phyloP scores from a whole-genome alignment of 2,888 invertebrate species.

The Seira musarum region DNA sequence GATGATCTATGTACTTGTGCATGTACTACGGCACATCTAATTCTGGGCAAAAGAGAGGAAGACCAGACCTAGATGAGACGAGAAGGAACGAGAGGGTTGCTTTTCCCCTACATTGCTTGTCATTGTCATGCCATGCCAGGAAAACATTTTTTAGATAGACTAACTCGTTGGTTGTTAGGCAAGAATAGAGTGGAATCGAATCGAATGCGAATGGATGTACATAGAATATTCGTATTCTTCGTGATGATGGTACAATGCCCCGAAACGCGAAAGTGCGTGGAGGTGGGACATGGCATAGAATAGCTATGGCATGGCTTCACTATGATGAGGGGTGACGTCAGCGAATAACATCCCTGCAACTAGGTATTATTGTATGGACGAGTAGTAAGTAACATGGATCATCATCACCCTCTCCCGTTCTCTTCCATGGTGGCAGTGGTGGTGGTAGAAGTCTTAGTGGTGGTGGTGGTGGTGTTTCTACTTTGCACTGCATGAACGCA shows the following conservation, averaged over 20 bases:
- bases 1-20: no score
- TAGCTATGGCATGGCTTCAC: constrained; percentile 11
- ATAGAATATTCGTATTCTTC: constrained; percentile 15
- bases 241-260: constrained; percentile 58
- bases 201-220: constrained; percentile 9
- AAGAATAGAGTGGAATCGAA: no score
- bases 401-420: constrained; percentile 19
- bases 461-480: not conserved
- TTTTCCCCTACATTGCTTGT: constrained; percentile 10
- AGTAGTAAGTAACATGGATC: constrained; percentile 22
- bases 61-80: no score
- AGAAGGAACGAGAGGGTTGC: constrained; percentile 2
- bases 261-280: constrained; percentile 62
- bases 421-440: constrained; percentile 1
- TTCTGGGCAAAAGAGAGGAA: no score
- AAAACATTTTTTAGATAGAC: not conserved
- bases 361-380: constrained; percentile 19
- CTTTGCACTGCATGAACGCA: no score
- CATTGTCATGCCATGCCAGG: no score
- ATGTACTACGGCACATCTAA: no score
- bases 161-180: constrained; percentile 12
- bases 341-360: constrained; percentile 26
- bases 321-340: constrained; percentile 52
- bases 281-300: constrained; percentile 51
- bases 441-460: no score